Evolutionary conservation across 1,140 invertebrate genomes (phyloP), one percentile per base, ranked within the genome.

Genomic region (Euschistus heros): DNA sequence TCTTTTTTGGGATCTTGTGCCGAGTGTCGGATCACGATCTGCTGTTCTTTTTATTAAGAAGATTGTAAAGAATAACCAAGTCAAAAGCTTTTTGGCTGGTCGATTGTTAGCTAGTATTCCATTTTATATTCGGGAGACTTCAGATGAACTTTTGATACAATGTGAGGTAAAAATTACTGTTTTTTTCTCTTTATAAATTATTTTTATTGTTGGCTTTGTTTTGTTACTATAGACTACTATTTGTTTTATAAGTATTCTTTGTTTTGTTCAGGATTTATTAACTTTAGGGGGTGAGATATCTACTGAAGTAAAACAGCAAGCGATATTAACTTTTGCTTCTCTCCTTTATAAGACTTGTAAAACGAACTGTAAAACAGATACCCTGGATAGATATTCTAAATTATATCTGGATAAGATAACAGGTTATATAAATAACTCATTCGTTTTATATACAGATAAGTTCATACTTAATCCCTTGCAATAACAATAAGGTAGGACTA

Each of bases 1-100:
- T 69, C 82, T 88, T 66, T 87, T 88, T 70, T 74, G 86, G 66
- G 85, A 88, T 72, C 78, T 85, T 7, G 76, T 88, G n/a, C 85
- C 86, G 13, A 82, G 86, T 71, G 79, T 84, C 18, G 84, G 85
- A 57, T 86, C 82, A 27, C 80, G 79, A 22, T 80, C 81, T 14
- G 80, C 84, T 0, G 81, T 81, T 0, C 73, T 82, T 22, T 81
- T 87, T 42, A 81, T 85, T 18, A 76, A 81, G 63, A 80, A 86
- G 71, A 72, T 88, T 44, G 80, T 88, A 13, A 74, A 81, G 8
- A 75, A 80, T 26, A 78, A 80, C 63, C 79, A 80, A 72, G 80
- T 86, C 13, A 80, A 79, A 27, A 76, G 80, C 20, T 77, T 80
- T 18, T 77, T 78, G 14, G 81, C 82, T 0, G 77, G 80, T 57